Conservation (phyloP, 2,113 vertebrate genomes). For the Peromyscus maniculatus region DNA sequence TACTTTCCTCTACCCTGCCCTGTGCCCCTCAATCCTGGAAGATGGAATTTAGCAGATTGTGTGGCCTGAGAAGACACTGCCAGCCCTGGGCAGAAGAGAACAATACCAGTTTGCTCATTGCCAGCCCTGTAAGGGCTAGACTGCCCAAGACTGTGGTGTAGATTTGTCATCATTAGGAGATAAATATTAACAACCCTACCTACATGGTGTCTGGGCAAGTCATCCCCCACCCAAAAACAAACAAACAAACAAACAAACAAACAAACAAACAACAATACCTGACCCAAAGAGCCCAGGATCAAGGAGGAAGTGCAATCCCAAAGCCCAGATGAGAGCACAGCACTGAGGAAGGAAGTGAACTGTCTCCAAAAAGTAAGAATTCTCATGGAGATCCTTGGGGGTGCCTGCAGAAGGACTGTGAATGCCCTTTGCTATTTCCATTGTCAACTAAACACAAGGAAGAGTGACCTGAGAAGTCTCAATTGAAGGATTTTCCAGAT, state of each 20-base stretch:
- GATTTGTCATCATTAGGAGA: not conserved
- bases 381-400: not conserved
- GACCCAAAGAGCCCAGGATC: not conserved
- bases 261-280: too few relatives aligned
- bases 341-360: not conserved
- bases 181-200: not conserved
- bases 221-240: not conserved
- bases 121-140: not conserved
- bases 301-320: not conserved
- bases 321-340: not conserved
- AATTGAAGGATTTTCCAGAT: not conserved
- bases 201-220: not conserved
- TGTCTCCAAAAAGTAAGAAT: not conserved
- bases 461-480: not conserved
- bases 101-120: not conserved
- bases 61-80: not conserved
- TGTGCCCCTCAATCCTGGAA: not conserved
- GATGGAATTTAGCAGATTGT: not conserved
- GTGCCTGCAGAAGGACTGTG: not conserved
- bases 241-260: too few relatives aligned
- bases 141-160: not conserved
- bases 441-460: not conserved
- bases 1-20: too few relatives aligned
- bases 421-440: not conserved
- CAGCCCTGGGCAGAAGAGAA: rapidly evolving